These are phyloP conservation scores for Microcebus lehilahytsara DNA, from an alignment of 2,113 vertebrate genomes.

Conservation along the genomic window DNA sequence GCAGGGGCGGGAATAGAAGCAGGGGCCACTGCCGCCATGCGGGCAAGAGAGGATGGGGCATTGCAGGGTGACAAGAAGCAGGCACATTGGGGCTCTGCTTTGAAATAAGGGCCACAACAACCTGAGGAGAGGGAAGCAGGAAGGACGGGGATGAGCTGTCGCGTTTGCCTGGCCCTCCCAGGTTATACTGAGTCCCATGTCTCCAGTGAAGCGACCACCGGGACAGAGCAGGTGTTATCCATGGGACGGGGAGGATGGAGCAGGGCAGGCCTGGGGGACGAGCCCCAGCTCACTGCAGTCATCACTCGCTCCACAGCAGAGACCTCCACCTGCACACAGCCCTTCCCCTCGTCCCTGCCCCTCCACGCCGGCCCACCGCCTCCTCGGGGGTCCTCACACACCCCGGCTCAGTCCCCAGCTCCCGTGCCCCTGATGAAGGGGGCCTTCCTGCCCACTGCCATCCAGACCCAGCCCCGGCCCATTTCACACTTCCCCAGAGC, in stretches of 20 bases:
- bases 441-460: neutral
- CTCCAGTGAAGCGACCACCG: neutral
- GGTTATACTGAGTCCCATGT: neutral
- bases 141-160: rapidly evolving
- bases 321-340: too few species aligned
- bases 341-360: neutral
- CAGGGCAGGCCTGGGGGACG: neutral
- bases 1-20: rapidly evolving
- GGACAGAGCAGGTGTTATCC: rapidly evolving
- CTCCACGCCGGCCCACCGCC: neutral
- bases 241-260: rapidly evolving
- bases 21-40: neutral
- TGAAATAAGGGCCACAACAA: rapidly evolving
- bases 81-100: rapidly evolving
- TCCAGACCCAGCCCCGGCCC: neutral
- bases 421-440: neutral
- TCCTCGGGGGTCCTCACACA: neutral
- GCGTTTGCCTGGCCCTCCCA: rapidly evolving
- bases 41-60: too few species aligned
- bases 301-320: too few species aligned
- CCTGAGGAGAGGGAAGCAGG: neutral
- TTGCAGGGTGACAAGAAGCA: rapidly evolving
- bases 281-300: too few species aligned
- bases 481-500: neutral
- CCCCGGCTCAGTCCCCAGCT: too few species aligned